These are phyloP conservation scores for Calliopum simillimum DNA, from an alignment of 2,888 invertebrate species.

Conservation along the genomic window DNA sequence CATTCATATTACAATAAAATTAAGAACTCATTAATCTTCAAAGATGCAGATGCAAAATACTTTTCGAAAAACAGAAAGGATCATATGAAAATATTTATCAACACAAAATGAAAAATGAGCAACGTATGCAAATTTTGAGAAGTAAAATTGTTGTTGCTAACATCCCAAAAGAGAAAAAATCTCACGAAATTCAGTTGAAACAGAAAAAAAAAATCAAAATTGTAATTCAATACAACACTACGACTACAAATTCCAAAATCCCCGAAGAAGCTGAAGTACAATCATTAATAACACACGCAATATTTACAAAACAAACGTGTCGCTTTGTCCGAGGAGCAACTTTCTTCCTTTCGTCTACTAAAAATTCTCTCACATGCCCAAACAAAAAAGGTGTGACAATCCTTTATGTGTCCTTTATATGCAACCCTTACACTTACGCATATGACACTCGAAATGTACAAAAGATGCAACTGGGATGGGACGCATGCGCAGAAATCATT, in stretches of 20 bases:
- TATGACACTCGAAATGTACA: constrained; percentile 8
- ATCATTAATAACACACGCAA: constrained; percentile 66
- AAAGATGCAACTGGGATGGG: constrained; percentile 3
- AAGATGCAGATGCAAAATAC: constrained; percentile 41
- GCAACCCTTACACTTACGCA: constrained; percentile 15
- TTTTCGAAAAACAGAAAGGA: constrained; percentile 27
- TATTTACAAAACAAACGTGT: constrained; percentile 68
- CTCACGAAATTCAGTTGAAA: neutral
- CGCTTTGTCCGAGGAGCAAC: constrained; percentile 51
- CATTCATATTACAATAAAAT: constrained; percentile 37
- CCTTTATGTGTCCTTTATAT: constrained; percentile 40
- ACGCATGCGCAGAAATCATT: constrained; percentile 35
- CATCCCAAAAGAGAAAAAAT: constrained; percentile 6
- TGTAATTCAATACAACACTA: constrained; percentile 26
- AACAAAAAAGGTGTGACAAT: constrained; percentile 53
- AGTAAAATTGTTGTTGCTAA: neutral
- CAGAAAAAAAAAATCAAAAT: constrained; percentile 28
- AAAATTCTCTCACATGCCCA: neutral
- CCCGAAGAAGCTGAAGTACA: constrained; percentile 20
- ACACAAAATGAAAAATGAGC: constrained; percentile 51
- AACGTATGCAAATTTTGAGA: constrained; percentile 48
- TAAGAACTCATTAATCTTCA: constrained; percentile 49
- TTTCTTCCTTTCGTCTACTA: neutral
- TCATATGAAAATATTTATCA: constrained; percentile 49
- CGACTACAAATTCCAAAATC: constrained; percentile 12